Percentiles rank a stretch among this genome's conserved stretches.
Evolutionary conservation across 2,888 invertebrate species (phyloP).

Genomic region (Tanytarsus gracilentus): DNA sequence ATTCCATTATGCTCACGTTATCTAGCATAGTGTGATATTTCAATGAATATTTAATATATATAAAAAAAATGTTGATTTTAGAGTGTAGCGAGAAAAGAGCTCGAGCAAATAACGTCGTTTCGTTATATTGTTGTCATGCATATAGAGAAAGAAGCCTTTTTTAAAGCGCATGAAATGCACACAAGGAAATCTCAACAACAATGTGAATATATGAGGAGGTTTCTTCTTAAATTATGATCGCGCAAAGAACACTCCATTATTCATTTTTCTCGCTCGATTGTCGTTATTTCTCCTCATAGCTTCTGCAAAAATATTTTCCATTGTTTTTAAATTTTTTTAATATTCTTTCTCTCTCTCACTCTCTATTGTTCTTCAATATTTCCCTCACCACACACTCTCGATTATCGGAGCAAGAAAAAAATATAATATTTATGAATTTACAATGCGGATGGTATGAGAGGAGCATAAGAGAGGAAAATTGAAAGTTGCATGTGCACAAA

Average conservation of each 20-base stretch:
- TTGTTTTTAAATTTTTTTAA: conserved; percentile 1
- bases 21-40: conserved; percentile 5
- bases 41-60: neutral
- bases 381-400: neutral
- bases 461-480: neutral
- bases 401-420: too few relatives aligned
- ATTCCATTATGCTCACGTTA: conserved; percentile 10
- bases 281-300: conserved; percentile 2
- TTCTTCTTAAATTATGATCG: conserved; percentile 3
- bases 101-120: too few relatives aligned
- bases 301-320: neutral
- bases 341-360: too few relatives aligned
- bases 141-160: too few relatives aligned
- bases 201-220: too few relatives aligned
- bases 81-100: too few relatives aligned
- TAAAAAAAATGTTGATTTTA: neutral
- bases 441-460: neutral
- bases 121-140: too few relatives aligned
- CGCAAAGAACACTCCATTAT: conserved; percentile 12
- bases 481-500: conserved; percentile 8
- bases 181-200: neutral
- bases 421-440: conserved; percentile 11
- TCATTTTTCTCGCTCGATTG: conserved; percentile 5
- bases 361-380: neutral
- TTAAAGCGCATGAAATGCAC: neutral